Base-by-base conservation (phyloP, 1,140 invertebrate genomes). In the Aphidius ervi region DNA sequence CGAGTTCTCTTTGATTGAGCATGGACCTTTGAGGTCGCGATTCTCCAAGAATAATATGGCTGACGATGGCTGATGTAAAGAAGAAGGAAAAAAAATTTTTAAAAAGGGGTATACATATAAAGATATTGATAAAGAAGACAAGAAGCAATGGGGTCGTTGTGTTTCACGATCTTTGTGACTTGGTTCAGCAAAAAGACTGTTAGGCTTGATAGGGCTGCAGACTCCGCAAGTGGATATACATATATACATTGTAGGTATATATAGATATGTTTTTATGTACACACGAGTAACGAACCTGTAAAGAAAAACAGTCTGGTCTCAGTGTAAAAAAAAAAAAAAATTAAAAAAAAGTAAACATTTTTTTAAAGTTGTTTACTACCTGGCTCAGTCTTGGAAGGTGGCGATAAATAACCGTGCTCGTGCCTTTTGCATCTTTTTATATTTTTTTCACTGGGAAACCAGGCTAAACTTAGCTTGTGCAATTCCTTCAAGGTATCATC, bases 351-450 rank as follows among this genome's bases (percentile, higher is more conserved):
- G 0, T 31, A 48, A 46, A 31, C 23, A 31, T 31, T 31, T 31
- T 31, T 31, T 31, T 31, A 31, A 57, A 56, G 31, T 61, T 3
- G 52, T 58, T 61, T 58, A 61, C 40, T 62, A 43, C 55, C 55
- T 61, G 47, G 43, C 42, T 40, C 46, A 50, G 42, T 41, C 37
- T 31, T 16, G 47, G 40, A 59, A 59, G 59, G 55, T 64, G 59
- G 55, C 40, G 59, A 61, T 61, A 61, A 58, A 64, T 64, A 61
- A 64, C 56, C 56, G 58, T 60, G 59, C 46, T 58, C 46, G 54
- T n/a, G 42, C 49, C 56, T 62, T 47, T 57, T 62, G 41, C 41
- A 42, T 62, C 39, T 16, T 46, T 45, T 57, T 49, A 31, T 31
- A 46, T 9, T 37, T 37, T 41, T 52, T 43, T 42, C 52, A 41